Conservation (phyloP, 2,797 vertebrate genomes). For the Valencia hispanica region DNA sequence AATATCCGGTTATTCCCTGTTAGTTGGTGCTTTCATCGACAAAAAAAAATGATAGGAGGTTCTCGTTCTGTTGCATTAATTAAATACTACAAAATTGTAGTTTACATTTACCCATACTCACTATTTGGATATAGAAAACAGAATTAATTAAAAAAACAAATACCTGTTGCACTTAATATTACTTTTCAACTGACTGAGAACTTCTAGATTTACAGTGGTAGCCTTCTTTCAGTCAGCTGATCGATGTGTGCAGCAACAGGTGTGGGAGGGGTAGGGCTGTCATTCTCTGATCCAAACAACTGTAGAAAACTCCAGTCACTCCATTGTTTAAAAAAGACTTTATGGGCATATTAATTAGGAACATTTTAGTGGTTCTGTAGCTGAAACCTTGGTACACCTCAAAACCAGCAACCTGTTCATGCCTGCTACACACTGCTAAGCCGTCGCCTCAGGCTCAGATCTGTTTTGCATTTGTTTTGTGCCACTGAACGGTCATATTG, state of each 20-base stretch:
- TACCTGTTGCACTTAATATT: too few relatives aligned
- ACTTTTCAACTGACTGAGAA: not conserved
- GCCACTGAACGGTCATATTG: constrained; percentile 41
- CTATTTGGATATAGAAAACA: not conserved
- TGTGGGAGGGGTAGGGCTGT: not conserved
- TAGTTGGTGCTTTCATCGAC: not conserved
- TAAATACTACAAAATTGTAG: not conserved
- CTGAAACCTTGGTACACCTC: not conserved
- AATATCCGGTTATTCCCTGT: too few relatives aligned
- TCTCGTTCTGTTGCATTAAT: not conserved
- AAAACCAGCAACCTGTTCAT: not conserved
- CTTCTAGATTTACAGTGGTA: not conserved
- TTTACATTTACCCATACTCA: not conserved
- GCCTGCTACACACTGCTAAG: not conserved
- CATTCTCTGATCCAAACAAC: not conserved
- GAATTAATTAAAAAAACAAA: not conserved
- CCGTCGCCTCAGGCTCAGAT: constrained; percentile 10
- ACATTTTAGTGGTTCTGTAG: not conserved
- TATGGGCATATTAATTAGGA: too few relatives aligned
- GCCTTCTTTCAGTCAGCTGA: not conserved
- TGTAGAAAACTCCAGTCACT: not conserved
- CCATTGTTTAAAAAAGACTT: not conserved
- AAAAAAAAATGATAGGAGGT: not conserved
- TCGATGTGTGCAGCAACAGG: not conserved
- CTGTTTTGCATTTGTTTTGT: constrained; percentile 22